Conservation (phyloP, 1,140 invertebrate species). For the Procambarus clarkii region DNA sequence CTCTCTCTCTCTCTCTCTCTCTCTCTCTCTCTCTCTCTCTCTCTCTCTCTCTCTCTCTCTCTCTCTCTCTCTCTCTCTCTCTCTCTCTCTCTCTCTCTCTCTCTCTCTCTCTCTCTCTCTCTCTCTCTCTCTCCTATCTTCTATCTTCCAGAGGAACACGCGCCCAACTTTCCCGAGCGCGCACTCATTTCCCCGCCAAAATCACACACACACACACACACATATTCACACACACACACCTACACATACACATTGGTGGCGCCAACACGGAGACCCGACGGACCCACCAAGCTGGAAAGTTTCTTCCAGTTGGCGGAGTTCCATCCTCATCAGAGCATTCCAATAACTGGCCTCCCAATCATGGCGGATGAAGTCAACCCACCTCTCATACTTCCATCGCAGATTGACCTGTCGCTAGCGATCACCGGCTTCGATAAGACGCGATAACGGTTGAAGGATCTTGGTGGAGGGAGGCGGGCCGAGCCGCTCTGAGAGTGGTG, state of each 20-base stretch:
- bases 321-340: conserved; percentile 43
- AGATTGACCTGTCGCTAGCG: conserved; percentile 57
- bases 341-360: conserved; percentile 42
- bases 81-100: not conserved
- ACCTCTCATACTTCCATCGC: conserved; percentile 30
- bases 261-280: not conserved
- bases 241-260: too few relatives aligned
- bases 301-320: conserved; percentile 17
- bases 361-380: conserved; percentile 20
- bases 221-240: too few relatives aligned
- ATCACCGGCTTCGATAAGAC: conserved; percentile 46
- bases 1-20: too few relatives aligned
- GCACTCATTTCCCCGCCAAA: too few relatives aligned
- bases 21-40: not conserved
- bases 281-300: not conserved
- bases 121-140: too few relatives aligned
- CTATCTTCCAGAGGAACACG: not conserved
- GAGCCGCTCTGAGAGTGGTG: conserved; percentile 1
- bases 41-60: not conserved
- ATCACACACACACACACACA: too few relatives aligned
- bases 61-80: conserved; percentile 8
- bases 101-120: not conserved
- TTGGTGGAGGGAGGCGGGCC: not conserved
- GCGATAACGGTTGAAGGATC: conserved; percentile 42
- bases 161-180: too few relatives aligned